Conservation (phyloP, 2,888 invertebrate species). For the Phengaris arion region DNA sequence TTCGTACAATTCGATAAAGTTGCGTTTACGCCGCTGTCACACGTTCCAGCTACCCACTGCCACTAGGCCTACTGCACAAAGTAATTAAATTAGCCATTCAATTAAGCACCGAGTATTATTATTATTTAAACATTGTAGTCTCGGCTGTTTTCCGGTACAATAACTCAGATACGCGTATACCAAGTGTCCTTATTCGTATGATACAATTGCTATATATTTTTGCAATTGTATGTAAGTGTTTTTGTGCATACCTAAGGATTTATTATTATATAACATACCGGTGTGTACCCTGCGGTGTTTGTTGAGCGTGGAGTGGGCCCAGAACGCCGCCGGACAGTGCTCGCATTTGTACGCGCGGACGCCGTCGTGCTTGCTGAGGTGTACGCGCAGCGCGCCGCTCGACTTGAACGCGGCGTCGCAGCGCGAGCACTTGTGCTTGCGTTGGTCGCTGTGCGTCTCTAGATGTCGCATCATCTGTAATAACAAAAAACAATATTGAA, state of each 20-base stretch:
- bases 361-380: slow-evolving; percentile 62
- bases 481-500: no score
- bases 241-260: no score
- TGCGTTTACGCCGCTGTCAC: no score
- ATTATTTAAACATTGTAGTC: no score
- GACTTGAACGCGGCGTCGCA: slow-evolving; percentile 54
- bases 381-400: slow-evolving; percentile 43
- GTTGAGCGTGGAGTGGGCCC: slow-evolving; percentile 54
- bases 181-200: no score
- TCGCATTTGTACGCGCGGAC: slow-evolving; percentile 60
- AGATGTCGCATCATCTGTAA: slow-evolving; percentile 52
- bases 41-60: no score
- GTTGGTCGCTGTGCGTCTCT: slow-evolving; percentile 44
- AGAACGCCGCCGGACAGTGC: slow-evolving; percentile 64
- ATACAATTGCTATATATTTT: no score
- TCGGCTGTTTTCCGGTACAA: no score
- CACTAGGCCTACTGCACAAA: no score
- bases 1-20: no score
- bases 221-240: no score
- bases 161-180: no score
- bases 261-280: slow-evolving; percentile 46
- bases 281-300: slow-evolving; percentile 71
- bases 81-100: background rate
- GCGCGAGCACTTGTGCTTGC: slow-evolving; percentile 49
- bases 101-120: background rate